Evolutionary conservation across 2,113 vertebrate species (phyloP).

Genomic region (Gymnobelideus leadbeateri): DNA sequence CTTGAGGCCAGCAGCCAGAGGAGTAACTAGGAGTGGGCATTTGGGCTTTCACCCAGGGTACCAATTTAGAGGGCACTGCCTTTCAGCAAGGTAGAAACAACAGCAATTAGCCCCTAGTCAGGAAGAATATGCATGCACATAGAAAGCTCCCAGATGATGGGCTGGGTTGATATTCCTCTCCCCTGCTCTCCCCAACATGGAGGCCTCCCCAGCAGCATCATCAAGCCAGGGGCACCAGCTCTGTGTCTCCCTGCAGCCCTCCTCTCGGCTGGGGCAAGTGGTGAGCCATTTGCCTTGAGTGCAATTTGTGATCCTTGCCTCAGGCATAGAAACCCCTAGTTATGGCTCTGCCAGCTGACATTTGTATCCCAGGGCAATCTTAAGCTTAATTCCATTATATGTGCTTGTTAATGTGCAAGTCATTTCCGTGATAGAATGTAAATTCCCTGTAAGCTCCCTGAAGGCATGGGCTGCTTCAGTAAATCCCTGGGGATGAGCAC

Average conservation of each 20-base stretch:
- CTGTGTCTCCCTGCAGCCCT: not conserved
- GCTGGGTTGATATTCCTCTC: too few species aligned
- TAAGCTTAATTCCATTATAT: too few species aligned
- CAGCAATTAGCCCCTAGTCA: not conserved
- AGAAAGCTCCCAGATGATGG: not conserved
- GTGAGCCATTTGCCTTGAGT: too few species aligned
- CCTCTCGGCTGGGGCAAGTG: too few species aligned
- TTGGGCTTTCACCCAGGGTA: not conserved
- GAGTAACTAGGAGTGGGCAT: not conserved
- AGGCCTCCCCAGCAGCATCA: too few species aligned
- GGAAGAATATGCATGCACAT: not conserved
- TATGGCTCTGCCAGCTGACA: not conserved
- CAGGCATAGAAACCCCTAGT: not conserved
- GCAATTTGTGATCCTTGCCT: not conserved
- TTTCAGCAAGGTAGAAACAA: not conserved
- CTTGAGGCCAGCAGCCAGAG: not conserved
- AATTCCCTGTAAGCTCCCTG: not conserved
- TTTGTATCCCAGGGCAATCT: too few species aligned
- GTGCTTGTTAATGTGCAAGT: too few species aligned
- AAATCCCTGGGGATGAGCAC: not conserved
- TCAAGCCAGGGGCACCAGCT: too few species aligned
- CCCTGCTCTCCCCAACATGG: too few species aligned
- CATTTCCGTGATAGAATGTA: not conserved
- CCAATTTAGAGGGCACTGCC: not conserved
- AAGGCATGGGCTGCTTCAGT: too few species aligned